Evolutionary conservation across 2,113 vertebrate species (phyloP).

Genomic region (Ameiurus melas): DNA sequence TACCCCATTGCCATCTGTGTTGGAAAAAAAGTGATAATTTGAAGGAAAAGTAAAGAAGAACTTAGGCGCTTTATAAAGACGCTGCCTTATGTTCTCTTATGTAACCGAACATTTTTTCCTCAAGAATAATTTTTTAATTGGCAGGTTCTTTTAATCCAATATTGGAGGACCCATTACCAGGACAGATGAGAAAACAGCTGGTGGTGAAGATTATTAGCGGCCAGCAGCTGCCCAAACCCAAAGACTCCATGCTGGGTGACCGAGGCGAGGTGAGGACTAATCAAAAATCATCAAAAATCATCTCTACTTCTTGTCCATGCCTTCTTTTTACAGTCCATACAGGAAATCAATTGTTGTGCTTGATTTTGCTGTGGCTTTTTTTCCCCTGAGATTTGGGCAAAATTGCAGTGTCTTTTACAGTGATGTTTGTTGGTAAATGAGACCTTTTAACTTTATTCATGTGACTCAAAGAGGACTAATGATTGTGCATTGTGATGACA

Average conservation of each 20-base stretch:
- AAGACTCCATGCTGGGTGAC: constrained; percentile 95
- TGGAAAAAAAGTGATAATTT: background rate
- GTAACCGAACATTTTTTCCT: background rate
- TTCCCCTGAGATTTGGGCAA: no score
- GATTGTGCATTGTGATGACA: no score
- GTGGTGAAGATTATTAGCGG: constrained; percentile 93
- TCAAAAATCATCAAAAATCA: background rate
- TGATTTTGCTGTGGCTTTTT: no score
- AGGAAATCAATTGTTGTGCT: no score
- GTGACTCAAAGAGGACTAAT: no score
- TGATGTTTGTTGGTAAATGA: no score
- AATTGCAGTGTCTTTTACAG: no score
- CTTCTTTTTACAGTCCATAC: background rate
- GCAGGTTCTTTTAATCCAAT: constrained; percentile 89
- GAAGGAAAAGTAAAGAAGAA: background rate
- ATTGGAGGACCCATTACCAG: constrained; percentile 85
- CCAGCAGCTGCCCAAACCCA: constrained; percentile 95
- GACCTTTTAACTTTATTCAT: no score
- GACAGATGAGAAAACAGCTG: constrained; percentile 89
- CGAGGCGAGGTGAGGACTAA: constrained; percentile 85
- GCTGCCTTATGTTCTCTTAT: background rate
- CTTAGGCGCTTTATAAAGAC: background rate
- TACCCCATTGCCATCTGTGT: background rate
- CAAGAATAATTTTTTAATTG: background rate
- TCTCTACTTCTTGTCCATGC: background rate